phyloP scores from a whole-genome alignment of 1,140 invertebrate genomes.

The Panulirus ornatus region DNA sequence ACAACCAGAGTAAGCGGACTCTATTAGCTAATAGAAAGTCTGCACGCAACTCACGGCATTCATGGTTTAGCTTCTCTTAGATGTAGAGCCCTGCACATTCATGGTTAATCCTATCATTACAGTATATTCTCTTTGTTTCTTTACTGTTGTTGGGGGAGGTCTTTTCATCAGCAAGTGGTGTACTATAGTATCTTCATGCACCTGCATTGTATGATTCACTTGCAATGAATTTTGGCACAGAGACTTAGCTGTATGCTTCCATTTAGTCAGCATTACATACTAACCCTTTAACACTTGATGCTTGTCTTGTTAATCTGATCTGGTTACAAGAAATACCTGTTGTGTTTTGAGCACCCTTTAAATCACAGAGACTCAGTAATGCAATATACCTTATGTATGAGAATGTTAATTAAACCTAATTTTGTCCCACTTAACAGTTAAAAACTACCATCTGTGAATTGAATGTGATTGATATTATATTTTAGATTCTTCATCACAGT shows the following conservation, averaged over 20 bases:
- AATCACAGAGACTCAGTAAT: no score
- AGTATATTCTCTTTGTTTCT: not conserved
- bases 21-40: constrained; percentile 30
- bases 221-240: not conserved
- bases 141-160: not conserved
- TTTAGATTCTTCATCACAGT: no score
- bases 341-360: no score
- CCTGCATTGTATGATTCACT: not conserved
- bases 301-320: not conserved
- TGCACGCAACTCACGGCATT: constrained; percentile 59
- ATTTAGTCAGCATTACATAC: not conserved
- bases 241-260: not conserved
- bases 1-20: constrained; percentile 84
- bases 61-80: constrained; percentile 33
- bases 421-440: no score
- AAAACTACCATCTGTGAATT: no score
- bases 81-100: not conserved
- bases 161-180: not conserved
- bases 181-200: not conserved
- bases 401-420: no score
- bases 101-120: not conserved
- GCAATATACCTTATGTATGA: no score
- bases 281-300: not conserved
- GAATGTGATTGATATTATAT: no score
- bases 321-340: no score